A percentile compares a stretch with the other conserved stretches of the same genome.
These are phyloP conservation scores for Cnemophilus loriae DNA, from an alignment of 2,113 vertebrate genomes.

Conservation along the genomic window DNA sequence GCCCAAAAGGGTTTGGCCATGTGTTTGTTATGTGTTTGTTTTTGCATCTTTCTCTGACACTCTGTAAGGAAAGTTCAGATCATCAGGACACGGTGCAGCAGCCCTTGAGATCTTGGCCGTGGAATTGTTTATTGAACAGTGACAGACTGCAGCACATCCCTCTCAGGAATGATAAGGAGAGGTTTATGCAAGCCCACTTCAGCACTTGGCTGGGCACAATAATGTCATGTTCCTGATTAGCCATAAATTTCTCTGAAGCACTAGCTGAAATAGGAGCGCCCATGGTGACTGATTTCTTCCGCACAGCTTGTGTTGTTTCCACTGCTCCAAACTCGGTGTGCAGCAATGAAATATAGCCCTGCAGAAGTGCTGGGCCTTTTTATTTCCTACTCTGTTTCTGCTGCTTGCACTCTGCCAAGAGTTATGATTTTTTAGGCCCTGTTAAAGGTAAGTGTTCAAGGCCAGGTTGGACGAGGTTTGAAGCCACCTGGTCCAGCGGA, in stretches of 20 bases:
- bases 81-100: neutral
- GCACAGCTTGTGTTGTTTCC: neutral
- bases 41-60: neutral
- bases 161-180: slow-evolving; percentile 2
- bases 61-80: neutral
- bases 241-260: neutral
- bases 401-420: neutral
- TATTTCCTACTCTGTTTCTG: neutral
- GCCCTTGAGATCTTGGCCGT: neutral
- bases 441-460: neutral
- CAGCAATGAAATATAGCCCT: neutral
- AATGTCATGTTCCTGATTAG: neutral
- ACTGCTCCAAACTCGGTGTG: neutral
- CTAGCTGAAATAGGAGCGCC: neutral
- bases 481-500: no score
- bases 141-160: neutral
- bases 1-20: neutral
- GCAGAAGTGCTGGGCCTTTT: neutral
- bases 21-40: neutral
- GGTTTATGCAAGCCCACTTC: slow-evolving; percentile 17
- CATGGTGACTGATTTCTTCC: neutral
- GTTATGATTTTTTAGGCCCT: neutral
- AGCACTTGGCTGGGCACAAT: neutral
- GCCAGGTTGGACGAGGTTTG: neutral
- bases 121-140: slow-evolving; percentile 2